phyloP scores from a whole-genome alignment of 1,140 invertebrate species.

The Phortica variegata region DNA sequence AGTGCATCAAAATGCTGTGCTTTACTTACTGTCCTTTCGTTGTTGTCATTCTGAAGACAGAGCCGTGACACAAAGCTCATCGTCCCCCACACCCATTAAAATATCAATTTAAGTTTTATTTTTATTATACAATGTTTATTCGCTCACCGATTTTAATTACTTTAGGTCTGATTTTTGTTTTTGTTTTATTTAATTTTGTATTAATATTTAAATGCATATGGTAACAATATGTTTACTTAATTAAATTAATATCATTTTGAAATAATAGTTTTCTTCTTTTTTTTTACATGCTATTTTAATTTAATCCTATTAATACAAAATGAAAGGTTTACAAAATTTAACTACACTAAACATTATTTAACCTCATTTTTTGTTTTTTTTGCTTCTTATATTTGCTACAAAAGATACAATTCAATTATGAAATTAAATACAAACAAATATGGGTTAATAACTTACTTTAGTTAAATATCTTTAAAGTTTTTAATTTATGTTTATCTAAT shows the following conservation, averaged over 20 bases:
- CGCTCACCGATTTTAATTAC: conserved; percentile 26
- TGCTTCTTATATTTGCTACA: conserved; percentile 23
- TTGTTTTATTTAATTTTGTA: conserved; percentile 14
- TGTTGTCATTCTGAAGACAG: conserved; percentile 29
- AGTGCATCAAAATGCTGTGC: too few species aligned
- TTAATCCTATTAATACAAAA: too few species aligned
- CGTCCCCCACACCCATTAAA: neutral
- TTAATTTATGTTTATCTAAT: too few species aligned
- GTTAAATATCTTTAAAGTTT: neutral
- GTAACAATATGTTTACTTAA: conserved; percentile 53
- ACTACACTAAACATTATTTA: conserved; percentile 5
- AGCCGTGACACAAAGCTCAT: neutral
- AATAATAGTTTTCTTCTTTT: conserved; percentile 18
- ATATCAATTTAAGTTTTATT: conserved; percentile 37
- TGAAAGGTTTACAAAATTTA: too few species aligned
- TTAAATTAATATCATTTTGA: conserved; percentile 40
- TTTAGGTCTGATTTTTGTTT: conserved; percentile 22
- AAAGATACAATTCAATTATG: conserved; percentile 29
- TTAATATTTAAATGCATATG: conserved; percentile 40
- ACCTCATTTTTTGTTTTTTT: conserved; percentile 12
- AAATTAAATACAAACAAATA: too few species aligned
- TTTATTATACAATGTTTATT: conserved; percentile 23
- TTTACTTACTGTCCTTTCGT: too few species aligned
- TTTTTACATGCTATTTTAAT: conserved; percentile 6
- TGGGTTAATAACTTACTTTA: too few species aligned